phyloP scores from a whole-genome alignment of 2,113 vertebrate species.

The Arenaria interpres region DNA sequence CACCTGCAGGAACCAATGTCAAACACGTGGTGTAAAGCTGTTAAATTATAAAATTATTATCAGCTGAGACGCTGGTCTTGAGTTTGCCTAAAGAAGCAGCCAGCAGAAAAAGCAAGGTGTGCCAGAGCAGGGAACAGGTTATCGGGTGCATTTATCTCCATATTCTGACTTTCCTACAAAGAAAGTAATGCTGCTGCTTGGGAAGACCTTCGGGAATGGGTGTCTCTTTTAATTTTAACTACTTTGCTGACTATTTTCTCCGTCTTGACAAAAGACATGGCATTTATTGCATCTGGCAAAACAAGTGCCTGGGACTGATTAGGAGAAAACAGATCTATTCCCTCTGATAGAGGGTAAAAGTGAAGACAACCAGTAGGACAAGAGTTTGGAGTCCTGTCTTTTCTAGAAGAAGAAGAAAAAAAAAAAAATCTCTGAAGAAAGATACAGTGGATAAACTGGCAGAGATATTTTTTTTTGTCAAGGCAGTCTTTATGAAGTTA shows the following conservation, averaged over 20 bases:
- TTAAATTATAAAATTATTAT: not conserved
- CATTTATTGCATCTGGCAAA: conserved; percentile 33
- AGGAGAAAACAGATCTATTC: not conserved
- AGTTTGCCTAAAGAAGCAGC: not conserved
- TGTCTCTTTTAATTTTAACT: conserved; percentile 22
- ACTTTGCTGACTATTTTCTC: not conserved
- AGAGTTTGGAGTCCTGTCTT: not conserved
- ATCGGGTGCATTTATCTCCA: not conserved
- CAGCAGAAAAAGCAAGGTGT: not conserved
- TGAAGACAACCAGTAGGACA: not conserved
- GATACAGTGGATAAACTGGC: conserved; percentile 25
- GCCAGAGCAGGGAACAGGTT: not conserved
- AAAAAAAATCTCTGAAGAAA: not conserved
- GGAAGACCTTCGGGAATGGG: not conserved
- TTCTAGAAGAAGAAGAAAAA: not conserved
- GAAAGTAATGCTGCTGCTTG: not conserved
- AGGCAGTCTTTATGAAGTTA: conserved; percentile 66
- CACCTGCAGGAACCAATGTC: not conserved
- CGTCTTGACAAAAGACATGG: not conserved
- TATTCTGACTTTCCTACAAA: not conserved
- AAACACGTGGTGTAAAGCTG: not conserved
- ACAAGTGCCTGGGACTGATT: conserved; percentile 15
- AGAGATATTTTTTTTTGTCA: not conserved
- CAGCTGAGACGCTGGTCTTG: not conserved
- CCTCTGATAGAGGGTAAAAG: not conserved